A percentile compares a stretch with the other conserved stretches of the same genome.
These are phyloP conservation scores for Plestiodon gilberti DNA, from an alignment of 2,113 vertebrate species.

Conservation along the genomic window DNA sequence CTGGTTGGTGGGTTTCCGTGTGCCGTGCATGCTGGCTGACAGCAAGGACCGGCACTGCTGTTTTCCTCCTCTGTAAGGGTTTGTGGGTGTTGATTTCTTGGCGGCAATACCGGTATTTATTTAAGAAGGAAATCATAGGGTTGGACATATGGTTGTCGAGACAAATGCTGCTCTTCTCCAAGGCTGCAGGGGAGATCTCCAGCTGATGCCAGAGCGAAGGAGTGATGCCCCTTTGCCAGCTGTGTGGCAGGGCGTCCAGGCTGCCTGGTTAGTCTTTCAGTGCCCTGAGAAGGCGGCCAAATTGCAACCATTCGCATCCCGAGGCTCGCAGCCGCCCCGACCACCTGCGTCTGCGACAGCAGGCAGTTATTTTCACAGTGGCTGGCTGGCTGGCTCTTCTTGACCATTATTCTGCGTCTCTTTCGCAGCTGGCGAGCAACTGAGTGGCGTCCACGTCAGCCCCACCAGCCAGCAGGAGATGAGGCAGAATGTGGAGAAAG, in stretches of 20 bases:
- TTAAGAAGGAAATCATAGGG: background rate
- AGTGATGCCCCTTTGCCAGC: background rate
- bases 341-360: background rate
- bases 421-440: constrained; percentile 87
- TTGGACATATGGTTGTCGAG: background rate
- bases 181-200: background rate
- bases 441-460: constrained; percentile 79
- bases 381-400: background rate
- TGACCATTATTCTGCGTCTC: background rate
- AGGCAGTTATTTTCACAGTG: rapidly evolving
- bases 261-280: background rate
- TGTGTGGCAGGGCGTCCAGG: background rate
- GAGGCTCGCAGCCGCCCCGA: background rate
- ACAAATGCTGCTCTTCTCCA: background rate
- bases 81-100: background rate
- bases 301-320: background rate
- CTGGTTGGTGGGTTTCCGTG: too few relatives aligned
- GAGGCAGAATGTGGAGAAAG: constrained; percentile 93
- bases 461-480: constrained; percentile 89
- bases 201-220: background rate
- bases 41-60: too few relatives aligned
- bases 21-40: too few relatives aligned
- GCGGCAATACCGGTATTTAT: background rate
- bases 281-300: background rate
- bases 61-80: background rate